phyloP scores from a whole-genome alignment of 2,113 vertebrate species.

The Delphinapterus leucas region DNA sequence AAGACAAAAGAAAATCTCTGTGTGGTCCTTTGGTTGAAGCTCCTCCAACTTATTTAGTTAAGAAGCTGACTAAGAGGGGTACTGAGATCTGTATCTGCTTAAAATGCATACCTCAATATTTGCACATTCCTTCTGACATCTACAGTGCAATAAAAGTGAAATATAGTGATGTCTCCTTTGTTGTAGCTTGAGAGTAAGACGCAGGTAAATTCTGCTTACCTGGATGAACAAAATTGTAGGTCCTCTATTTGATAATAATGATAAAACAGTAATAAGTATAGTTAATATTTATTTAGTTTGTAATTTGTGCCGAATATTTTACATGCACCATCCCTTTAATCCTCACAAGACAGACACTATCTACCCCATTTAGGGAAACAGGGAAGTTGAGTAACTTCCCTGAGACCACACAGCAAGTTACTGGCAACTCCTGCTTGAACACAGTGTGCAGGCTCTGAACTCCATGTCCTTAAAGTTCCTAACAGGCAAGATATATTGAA shows the following conservation, averaged over 20 bases:
- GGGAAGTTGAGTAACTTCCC: background rate
- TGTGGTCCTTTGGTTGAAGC: background rate
- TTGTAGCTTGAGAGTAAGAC: background rate
- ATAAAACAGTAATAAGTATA: background rate
- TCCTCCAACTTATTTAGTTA: background rate
- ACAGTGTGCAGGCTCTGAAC: background rate
- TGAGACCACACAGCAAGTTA: background rate
- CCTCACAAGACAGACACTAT: background rate
- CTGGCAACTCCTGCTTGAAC: constrained; percentile 12
- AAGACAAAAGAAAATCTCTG: background rate
- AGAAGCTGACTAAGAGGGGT: background rate
- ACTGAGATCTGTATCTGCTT: background rate
- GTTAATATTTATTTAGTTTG: constrained; percentile 1
- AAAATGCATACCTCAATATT: background rate
- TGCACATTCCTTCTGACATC: background rate
- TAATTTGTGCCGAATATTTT: background rate
- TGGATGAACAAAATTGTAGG: background rate
- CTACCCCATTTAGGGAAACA: background rate
- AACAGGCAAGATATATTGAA: background rate
- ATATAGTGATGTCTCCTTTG: background rate
- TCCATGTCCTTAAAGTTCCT: background rate
- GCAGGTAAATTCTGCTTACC: background rate
- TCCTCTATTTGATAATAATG: background rate
- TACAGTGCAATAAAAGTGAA: background rate
- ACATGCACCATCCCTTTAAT: background rate